Conservation (phyloP, 2,888 invertebrate genomes). For the Xestia ashworthii region DNA sequence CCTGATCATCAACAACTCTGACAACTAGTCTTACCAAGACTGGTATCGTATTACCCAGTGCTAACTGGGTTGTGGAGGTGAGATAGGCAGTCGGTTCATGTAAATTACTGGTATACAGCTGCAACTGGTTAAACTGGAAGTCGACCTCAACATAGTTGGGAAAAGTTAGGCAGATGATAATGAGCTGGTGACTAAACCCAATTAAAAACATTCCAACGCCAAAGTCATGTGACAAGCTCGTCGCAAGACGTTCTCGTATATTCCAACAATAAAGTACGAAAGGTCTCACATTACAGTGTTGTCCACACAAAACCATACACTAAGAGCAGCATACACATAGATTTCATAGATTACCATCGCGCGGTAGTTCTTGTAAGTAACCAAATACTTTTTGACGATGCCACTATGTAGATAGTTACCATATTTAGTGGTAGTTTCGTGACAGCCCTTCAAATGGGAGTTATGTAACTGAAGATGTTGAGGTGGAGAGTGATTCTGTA, state of each 20-base stretch:
- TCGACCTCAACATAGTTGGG: too few species aligned
- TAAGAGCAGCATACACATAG: conserved; percentile 61
- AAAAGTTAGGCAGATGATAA: too few species aligned
- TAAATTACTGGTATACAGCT: background rate
- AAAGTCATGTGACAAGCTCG: conserved; percentile 24
- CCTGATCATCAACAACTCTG: too few species aligned
- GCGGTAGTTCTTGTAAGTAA: conserved; percentile 79
- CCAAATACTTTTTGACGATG: conserved; percentile 75
- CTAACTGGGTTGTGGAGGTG: too few species aligned
- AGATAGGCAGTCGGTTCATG: too few species aligned
- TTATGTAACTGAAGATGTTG: conserved; percentile 34
- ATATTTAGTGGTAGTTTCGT: conserved; percentile 63
- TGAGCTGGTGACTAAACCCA: too few species aligned
- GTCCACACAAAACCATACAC: conserved; percentile 80
- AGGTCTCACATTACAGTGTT: conserved; percentile 82
- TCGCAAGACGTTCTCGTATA: conserved; percentile 16
- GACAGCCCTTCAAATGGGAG: conserved; percentile 57
- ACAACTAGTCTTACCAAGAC: too few species aligned
- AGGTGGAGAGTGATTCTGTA: conserved; percentile 12
- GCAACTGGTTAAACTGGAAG: too few species aligned
- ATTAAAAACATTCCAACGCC: too few species aligned
- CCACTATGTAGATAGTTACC: conserved; percentile 57
- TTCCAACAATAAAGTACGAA: conserved; percentile 69
- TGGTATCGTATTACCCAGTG: too few species aligned
- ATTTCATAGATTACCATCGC: conserved; percentile 76